Evolutionary conservation across 2,888 invertebrate genomes (phyloP).

Genomic region (Rhamphomyia laevipes): DNA sequence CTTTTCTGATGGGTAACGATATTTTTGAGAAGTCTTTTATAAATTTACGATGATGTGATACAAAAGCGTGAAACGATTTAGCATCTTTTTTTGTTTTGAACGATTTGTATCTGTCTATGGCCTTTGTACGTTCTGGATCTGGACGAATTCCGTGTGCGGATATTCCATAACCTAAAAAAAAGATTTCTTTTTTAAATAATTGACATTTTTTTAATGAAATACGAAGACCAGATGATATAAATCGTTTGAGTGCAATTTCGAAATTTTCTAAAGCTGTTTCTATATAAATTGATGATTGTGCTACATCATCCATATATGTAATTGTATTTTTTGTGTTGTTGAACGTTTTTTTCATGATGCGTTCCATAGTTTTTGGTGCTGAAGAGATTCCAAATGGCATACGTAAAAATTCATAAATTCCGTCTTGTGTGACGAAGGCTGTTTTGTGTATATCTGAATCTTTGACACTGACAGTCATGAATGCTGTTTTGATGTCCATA

Average conservation of each 20-base stretch:
- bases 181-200: no score
- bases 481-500: background rate
- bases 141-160: no score
- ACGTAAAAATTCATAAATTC: background rate
- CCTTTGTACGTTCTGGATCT: no score
- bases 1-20: background rate
- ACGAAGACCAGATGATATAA: no score
- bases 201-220: no score
- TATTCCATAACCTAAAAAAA: no score
- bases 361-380: background rate
- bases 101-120: no score
- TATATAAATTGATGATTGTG: background rate
- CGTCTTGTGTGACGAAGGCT: no score
- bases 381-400: background rate
- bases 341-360: background rate
- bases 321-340: background rate
- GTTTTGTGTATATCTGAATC: background rate
- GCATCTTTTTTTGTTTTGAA: no score
- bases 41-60: no score
- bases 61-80: no score
- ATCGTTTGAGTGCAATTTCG: background rate
- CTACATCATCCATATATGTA: background rate
- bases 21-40: conserved; percentile 5
- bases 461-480: background rate
- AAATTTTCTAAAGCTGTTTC: background rate